Percentiles rank a stretch among this genome's conserved stretches.
Evolutionary conservation across 2,797 vertebrate species (phyloP).

Genomic region (Pipistrellus pipistrellus): DNA sequence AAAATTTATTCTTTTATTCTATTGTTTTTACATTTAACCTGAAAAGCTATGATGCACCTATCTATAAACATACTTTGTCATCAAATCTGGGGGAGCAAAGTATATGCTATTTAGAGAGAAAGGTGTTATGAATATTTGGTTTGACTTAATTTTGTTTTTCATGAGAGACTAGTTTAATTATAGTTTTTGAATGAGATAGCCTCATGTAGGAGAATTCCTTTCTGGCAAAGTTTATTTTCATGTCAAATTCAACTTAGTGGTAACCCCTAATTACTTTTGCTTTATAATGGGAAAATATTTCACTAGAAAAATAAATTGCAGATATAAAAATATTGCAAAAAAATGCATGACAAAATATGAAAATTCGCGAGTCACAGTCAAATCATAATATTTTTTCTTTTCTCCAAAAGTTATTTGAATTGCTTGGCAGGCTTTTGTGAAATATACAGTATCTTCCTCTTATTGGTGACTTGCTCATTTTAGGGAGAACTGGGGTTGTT

Average conservation of each 20-base stretch:
- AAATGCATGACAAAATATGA: background rate
- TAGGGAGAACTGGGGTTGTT: conserved; percentile 73
- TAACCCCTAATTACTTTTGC: conserved; percentile 6
- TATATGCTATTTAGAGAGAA: background rate
- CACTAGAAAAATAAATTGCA: background rate
- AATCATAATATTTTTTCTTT: conserved; percentile 60
- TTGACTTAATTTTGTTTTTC: conserved; percentile 16
- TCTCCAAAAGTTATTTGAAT: conserved; percentile 59
- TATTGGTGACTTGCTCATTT: conserved; percentile 69
- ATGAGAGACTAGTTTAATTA: background rate
- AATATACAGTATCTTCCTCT: conserved; percentile 55
- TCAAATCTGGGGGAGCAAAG: background rate
- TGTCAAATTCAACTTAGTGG: background rate
- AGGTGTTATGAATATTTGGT: background rate
- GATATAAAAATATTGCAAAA: background rate
- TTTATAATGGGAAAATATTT: background rate
- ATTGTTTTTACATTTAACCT: conserved; percentile 17
- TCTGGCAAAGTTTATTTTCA: conserved; percentile 49
- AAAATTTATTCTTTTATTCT: conserved; percentile 44
- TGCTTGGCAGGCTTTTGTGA: conserved; percentile 61
- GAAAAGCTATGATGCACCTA: background rate
- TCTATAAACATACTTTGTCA: background rate
- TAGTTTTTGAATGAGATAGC: background rate
- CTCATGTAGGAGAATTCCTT: conserved; percentile 25
- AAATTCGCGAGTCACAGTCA: background rate